Evolutionary conservation across 2,888 invertebrate species (phyloP).

Genomic region (Noctuana brunneofusca): DNA sequence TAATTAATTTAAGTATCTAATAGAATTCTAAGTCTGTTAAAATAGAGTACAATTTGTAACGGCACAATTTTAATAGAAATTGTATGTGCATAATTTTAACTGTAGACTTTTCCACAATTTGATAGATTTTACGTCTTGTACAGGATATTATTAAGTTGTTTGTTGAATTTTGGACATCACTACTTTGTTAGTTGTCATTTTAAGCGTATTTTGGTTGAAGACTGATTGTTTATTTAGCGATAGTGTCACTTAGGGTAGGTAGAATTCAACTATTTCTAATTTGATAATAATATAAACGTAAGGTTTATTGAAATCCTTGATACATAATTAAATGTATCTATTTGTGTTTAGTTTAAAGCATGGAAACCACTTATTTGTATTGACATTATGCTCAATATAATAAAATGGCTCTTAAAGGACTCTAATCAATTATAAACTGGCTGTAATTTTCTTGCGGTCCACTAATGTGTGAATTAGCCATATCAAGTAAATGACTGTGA

Average conservation of each 20-base stretch:
- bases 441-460: not conserved
- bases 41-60: slow-evolving; percentile 54
- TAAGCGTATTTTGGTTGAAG: slow-evolving; percentile 74
- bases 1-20: not conserved
- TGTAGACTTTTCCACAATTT: not conserved
- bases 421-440: not conserved
- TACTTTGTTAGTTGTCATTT: slow-evolving; percentile 39
- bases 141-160: slow-evolving; percentile 54
- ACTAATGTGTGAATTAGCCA: not conserved
- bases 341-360: too few relatives aligned
- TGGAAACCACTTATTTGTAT: too few relatives aligned
- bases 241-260: slow-evolving; percentile 25
- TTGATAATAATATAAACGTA: too few relatives aligned
- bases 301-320: not conserved
- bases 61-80: slow-evolving; percentile 50
- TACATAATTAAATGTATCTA: not conserved
- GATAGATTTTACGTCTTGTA: not conserved
- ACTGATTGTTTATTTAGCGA: slow-evolving; percentile 70
- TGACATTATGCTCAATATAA: not conserved
- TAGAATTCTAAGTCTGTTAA: slow-evolving; percentile 1
- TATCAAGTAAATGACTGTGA: not conserved
- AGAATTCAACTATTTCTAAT: not conserved
- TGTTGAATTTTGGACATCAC: slow-evolving; percentile 46
- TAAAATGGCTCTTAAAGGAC: not conserved
- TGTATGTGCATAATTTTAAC: slow-evolving; percentile 5